These are phyloP conservation scores for Notodonta ziczac DNA, from an alignment of 2,888 invertebrate genomes.

Conservation along the genomic window DNA sequence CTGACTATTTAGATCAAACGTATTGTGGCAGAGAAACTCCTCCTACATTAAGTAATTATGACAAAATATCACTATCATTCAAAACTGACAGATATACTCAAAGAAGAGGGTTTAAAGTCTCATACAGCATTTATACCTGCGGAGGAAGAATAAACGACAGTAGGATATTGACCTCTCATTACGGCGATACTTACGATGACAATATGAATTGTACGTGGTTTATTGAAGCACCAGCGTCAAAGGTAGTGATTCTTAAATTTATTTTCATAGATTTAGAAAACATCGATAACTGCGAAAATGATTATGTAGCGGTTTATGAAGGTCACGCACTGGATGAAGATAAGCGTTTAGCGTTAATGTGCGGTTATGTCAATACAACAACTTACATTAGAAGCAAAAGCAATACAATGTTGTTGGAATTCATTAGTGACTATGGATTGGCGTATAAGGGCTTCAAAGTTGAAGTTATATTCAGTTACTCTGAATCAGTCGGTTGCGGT, in stretches of 20 bases:
- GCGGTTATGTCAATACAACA: constrained; percentile 86
- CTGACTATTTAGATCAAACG: constrained; percentile 34
- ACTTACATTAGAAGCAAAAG: constrained; percentile 85
- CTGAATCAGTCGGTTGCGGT: constrained; percentile 87
- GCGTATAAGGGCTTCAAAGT: constrained; percentile 84
- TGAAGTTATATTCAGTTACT: constrained; percentile 84
- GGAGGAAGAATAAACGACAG: constrained; percentile 89
- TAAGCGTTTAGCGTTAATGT: constrained; percentile 84
- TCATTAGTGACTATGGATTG: constrained; percentile 69
- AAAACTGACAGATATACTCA: constrained; percentile 83
- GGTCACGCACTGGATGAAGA: constrained; percentile 52
- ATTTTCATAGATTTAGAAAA: constrained; percentile 83
- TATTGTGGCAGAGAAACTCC: constrained; percentile 62
- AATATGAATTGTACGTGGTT: constrained; percentile 90
- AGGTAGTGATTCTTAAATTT: constrained; percentile 87
- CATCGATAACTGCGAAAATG: constrained; percentile 78
- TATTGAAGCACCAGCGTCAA: constrained; percentile 88
- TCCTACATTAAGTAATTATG: constrained; percentile 61
- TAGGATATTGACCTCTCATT: constrained; percentile 80
- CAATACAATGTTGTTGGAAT: constrained; percentile 84
- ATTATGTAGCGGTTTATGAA: constrained; percentile 86
- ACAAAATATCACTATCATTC: constrained; percentile 77
- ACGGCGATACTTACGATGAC: constrained; percentile 72
- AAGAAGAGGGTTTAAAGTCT: constrained; percentile 85
- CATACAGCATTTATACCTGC: constrained; percentile 86